Conservation (phyloP, 2,888 invertebrate genomes). For the Seladonia tumulorum region DNA sequence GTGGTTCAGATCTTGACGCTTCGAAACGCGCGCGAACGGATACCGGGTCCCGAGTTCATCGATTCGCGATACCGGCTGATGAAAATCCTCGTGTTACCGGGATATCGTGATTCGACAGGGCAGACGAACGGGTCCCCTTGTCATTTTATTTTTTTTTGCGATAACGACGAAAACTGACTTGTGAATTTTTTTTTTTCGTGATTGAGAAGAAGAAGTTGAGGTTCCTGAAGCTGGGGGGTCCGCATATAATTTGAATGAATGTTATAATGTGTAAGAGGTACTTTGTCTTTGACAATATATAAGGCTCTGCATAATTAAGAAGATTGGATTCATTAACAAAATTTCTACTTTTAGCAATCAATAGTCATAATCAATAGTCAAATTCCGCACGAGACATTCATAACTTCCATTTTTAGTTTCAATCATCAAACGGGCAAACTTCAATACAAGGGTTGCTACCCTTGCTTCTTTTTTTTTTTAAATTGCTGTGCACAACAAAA, state of each 20-base stretch:
- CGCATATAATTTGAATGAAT: no score
- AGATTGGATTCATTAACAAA: neutral
- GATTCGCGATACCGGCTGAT: slow-evolving; percentile 5
- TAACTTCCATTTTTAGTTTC: neutral
- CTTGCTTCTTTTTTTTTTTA: neutral
- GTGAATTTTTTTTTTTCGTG: no score
- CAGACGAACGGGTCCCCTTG: no score
- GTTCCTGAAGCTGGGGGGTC: no score
- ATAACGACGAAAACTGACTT: no score
- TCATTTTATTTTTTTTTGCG: no score
- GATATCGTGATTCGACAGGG: neutral
- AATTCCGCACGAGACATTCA: neutral
- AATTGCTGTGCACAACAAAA: neutral
- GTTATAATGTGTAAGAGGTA: no score
- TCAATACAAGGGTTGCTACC: neutral
- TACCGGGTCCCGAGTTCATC: neutral
- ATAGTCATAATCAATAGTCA: no score
- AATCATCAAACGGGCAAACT: neutral
- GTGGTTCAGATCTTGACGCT: slow-evolving; percentile 1
- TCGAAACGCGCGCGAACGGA: neutral
- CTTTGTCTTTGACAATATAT: neutral
- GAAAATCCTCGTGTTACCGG: neutral
- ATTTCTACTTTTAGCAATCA: neutral
- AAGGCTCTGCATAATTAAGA: neutral
- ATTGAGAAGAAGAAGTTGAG: no score